A percentile compares a stretch with the other conserved stretches of the same genome.
phyloP scores from a whole-genome alignment of 1,140 invertebrate genomes.

The Delia radicum region DNA sequence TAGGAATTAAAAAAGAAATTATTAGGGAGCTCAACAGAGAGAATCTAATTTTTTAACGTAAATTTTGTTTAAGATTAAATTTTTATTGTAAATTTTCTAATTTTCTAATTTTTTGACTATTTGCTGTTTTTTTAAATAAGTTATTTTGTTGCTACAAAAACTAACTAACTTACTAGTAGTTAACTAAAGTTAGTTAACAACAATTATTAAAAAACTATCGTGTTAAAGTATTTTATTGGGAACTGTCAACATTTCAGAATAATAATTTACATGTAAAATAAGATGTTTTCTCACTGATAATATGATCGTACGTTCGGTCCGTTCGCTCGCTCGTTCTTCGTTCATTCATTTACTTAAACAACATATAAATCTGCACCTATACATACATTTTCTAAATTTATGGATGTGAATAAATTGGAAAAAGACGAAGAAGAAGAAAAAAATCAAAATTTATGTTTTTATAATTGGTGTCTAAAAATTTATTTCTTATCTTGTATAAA shows the following conservation, averaged over 20 bases:
- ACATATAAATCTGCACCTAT: neutral
- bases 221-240: conserved; percentile 12
- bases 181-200: too few relatives aligned
- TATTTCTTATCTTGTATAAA: conserved; percentile 3
- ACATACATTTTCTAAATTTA: neutral
- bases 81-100: too few relatives aligned
- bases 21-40: too few relatives aligned
- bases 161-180: too few relatives aligned
- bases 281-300: conserved; percentile 21
- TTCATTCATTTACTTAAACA: too few relatives aligned
- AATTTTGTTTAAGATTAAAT: too few relatives aligned
- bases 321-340: neutral
- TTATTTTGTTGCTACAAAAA: too few relatives aligned
- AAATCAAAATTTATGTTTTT: conserved; percentile 22
- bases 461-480: conserved; percentile 15
- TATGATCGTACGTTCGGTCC: neutral
- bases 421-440: neutral
- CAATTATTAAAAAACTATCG: neutral
- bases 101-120: too few relatives aligned
- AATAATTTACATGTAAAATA: conserved; percentile 6
- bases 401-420: neutral
- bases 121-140: too few relatives aligned
- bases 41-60: too few relatives aligned
- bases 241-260: conserved; percentile 15
- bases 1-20: too few relatives aligned